Conservation (phyloP, 1,140 invertebrate species). For the Phenacoccus solenopsis region DNA sequence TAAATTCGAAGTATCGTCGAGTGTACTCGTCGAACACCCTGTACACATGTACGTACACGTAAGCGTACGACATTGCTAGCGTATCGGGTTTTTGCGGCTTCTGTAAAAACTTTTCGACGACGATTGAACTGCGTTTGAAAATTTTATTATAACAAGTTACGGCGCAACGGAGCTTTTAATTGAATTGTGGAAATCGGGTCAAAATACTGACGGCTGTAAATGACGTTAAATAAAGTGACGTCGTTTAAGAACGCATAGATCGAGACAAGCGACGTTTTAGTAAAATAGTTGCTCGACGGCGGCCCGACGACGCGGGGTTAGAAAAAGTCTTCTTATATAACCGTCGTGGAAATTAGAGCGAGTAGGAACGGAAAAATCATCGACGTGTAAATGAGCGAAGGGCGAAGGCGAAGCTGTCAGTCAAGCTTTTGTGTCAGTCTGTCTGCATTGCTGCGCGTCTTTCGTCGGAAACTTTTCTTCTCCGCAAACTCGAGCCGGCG, state of each 20-base stretch:
- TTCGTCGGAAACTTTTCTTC: neutral
- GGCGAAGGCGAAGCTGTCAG: neutral
- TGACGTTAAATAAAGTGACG: slow-evolving; percentile 1
- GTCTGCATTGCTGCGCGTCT: neutral
- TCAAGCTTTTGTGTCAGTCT: neutral
- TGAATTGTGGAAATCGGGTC: slow-evolving; percentile 1
- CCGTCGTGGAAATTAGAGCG: neutral
- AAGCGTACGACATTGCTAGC: no score
- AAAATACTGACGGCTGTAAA: slow-evolving; percentile 1
- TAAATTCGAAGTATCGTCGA: no score
- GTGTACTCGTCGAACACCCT: no score
- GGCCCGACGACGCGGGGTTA: neutral
- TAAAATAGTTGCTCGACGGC: neutral
- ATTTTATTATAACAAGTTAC: no score
- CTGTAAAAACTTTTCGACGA: no score
- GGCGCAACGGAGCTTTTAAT: neutral
- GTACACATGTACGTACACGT: no score
- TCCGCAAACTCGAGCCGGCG: no score
- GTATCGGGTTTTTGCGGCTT: no score
- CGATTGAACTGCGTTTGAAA: no score
- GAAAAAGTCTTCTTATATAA: neutral
- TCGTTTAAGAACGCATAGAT: slow-evolving; percentile 1
- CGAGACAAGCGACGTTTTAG: neutral
- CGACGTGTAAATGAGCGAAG: neutral
- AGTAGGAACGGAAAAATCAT: neutral